Evolutionary conservation across 2,113 vertebrate genomes (phyloP), one percentile per base, ranked within the genome.

Genomic region (Tympanuchus pallidicinctus): DNA sequence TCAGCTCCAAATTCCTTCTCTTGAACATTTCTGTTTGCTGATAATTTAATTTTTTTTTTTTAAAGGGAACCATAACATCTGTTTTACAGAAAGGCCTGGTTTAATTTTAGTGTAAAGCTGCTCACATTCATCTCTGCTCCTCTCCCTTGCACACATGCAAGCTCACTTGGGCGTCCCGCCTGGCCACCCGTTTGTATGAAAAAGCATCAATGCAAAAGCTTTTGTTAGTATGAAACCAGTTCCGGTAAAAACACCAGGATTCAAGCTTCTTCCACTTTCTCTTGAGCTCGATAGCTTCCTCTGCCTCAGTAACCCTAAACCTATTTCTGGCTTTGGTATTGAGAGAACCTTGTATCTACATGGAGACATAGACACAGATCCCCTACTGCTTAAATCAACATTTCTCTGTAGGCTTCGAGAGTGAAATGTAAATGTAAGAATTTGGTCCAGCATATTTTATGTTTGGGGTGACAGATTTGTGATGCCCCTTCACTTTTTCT

Each of bases 61-160:
- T 59, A 59, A 94, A 94, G 61, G 77, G 73, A 64, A 22, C 20
- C 10, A 34, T 88, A 90, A 97, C 94, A 94, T 97, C 96, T 97
- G 89, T 97, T 97, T 97, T 94, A 83, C 94, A 59, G 89, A 96
- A 92, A 90, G 67, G 38, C 2, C 78, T 67, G 90, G 82, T 93
- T 92, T 85, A 25, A 70, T 95, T 96, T 97, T 66, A 89, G 50
- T 70, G 66, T 71, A 45, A 80, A 80, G 48, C 75, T 88, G 47
- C 65, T 60, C 65, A 40, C 17, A 11, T 86, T 81, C 77, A 77
- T 36, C 38, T 80, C 81, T 69, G 24, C 6, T 13, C 36, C 8
- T 59, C 27, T 82, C n/a, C 40, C 94, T 89, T 43, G 43, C 22
- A 42, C 27, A 57, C 5, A 13, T 21, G 34, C 4, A 15, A 0